phyloP scores from a whole-genome alignment of 2,113 vertebrate species.

The Opisthocomus hoazin region DNA sequence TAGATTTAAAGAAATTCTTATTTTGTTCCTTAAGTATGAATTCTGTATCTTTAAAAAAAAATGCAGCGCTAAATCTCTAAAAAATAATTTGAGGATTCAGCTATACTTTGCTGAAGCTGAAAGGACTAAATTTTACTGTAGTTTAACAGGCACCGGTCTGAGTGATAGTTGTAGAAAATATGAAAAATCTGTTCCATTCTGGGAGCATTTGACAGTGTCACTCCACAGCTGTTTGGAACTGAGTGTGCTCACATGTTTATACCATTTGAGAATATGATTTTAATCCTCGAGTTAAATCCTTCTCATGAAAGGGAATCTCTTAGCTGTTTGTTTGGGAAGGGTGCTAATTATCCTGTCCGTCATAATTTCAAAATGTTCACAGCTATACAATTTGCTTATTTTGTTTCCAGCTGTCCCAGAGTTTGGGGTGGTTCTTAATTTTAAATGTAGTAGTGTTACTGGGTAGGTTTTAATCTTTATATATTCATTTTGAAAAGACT shows the following conservation, averaged over 20 bases:
- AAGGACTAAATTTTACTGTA: not conserved
- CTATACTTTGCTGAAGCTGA: not conserved
- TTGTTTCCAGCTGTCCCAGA: conserved; percentile 37
- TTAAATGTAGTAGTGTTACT: not conserved
- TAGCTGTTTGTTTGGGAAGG: conserved; percentile 25
- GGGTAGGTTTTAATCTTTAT: conserved; percentile 6
- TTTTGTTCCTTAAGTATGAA: conserved; percentile 23
- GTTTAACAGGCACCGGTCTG: not conserved
- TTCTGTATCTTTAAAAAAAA: not conserved
- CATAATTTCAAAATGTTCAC: not conserved
- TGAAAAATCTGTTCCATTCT: not conserved
- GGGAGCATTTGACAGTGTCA: not conserved
- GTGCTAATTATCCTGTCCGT: conserved; percentile 5
- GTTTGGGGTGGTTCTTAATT: conserved; percentile 32
- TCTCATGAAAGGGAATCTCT: not conserved
- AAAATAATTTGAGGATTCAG: conserved; percentile 18
- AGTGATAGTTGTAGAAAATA: not conserved
- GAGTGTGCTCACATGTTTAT: not conserved
- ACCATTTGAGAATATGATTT: not conserved
- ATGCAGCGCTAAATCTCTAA: not conserved
- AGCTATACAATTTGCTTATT: not conserved
- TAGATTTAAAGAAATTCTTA: conserved; percentile 20
- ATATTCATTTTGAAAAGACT: not conserved
- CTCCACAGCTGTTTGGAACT: not conserved
- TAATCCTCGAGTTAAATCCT: not conserved